Conservation (phyloP, 2,888 invertebrate species). For the Oscheius sp. region DNA sequence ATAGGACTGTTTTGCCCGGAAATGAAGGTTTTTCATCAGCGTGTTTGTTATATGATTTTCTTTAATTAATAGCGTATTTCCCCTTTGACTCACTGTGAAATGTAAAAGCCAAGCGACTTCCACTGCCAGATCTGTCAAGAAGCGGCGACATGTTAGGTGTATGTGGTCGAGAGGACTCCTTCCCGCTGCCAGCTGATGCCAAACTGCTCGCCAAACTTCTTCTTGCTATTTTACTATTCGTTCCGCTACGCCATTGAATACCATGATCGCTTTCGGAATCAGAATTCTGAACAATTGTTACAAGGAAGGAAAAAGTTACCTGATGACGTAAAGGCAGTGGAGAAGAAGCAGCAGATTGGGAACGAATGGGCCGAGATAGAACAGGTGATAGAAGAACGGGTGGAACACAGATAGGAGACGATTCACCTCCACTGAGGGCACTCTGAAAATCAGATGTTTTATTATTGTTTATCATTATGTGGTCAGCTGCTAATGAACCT, state of each 20-base stretch:
- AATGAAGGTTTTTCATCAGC: too few species aligned
- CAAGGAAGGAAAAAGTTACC: background rate
- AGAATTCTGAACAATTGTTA: slow-evolving; percentile 41
- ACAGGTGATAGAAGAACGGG: slow-evolving; percentile 69
- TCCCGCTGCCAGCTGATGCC: slow-evolving; percentile 12
- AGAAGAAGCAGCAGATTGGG: slow-evolving; percentile 57
- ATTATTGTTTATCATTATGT: background rate
- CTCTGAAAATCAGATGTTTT: slow-evolving; percentile 66
- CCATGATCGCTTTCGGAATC: slow-evolving; percentile 56
- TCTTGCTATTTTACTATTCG: slow-evolving; percentile 8
- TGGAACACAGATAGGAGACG: slow-evolving; percentile 55
- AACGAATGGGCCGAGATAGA: slow-evolving; percentile 65
- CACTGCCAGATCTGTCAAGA: slow-evolving; percentile 40
- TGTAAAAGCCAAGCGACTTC: slow-evolving; percentile 38
- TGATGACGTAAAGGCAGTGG: slow-evolving; percentile 49
- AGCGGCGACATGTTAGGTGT: slow-evolving; percentile 46
- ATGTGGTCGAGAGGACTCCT: slow-evolving; percentile 35
- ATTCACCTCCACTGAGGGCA: slow-evolving; percentile 38
- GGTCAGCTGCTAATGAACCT: too few species aligned
- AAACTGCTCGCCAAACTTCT: slow-evolving; percentile 33
- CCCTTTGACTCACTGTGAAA: slow-evolving; percentile 34
- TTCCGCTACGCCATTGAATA: slow-evolving; percentile 19
- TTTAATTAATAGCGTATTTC: too few species aligned
- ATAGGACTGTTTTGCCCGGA: too few species aligned
- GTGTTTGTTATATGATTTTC: too few species aligned